These are phyloP conservation scores for Pristis pectinata DNA, from an alignment of 2,797 vertebrate genomes.

Conservation along the genomic window DNA sequence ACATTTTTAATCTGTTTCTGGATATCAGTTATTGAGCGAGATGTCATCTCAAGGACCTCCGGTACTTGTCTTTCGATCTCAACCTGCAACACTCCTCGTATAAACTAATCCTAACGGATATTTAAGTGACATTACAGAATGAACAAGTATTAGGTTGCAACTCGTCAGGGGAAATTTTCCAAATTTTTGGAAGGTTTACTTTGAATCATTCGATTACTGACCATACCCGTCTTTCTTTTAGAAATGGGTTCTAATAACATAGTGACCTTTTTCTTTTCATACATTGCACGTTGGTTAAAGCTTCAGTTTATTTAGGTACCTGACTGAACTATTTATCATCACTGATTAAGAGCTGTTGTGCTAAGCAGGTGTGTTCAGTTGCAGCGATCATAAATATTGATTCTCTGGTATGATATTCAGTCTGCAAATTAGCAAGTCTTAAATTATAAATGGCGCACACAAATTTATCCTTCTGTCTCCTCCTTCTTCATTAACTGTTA, in stretches of 20 bases:
- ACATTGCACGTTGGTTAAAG: not conserved
- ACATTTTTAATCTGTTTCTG: not conserved
- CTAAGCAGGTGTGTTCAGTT: not conserved
- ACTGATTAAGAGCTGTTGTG: not conserved
- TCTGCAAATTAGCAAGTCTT: not conserved
- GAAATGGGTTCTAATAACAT: not conserved
- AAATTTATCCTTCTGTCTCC: no score
- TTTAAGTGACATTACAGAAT: not conserved
- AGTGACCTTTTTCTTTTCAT: not conserved
- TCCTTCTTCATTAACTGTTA: no score
- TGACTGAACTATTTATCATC: not conserved
- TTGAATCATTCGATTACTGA: not conserved
- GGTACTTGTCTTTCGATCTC: not conserved
- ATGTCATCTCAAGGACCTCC: not conserved
- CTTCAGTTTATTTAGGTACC: not conserved
- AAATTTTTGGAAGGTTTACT: not conserved
- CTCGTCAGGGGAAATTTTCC: no score
- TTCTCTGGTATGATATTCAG: not conserved
- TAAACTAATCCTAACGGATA: not conserved
- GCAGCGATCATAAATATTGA: not conserved
- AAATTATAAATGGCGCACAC: not conserved
- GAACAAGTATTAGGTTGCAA: not conserved
- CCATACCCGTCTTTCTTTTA: not conserved
- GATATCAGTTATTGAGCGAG: not conserved
- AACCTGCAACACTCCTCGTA: not conserved